These are phyloP conservation scores for Dendrolimus punctatus DNA, from an alignment of 1,140 invertebrate genomes.

Conservation along the genomic window DNA sequence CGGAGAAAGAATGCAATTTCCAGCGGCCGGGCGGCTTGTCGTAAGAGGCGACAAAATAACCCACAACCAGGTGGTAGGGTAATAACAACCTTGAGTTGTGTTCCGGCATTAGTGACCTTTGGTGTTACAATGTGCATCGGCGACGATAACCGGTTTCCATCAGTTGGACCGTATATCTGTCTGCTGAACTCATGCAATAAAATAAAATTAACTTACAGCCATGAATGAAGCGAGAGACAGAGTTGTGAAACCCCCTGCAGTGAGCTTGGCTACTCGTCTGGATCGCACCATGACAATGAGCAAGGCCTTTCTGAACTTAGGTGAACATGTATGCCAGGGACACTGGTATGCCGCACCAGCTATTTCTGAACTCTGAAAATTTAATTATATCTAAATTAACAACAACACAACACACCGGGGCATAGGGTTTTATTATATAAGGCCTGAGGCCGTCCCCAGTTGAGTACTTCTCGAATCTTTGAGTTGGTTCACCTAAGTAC, in stretches of 20 bases:
- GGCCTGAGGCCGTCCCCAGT: background rate
- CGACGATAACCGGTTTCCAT: too few species aligned
- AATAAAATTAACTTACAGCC: conserved; percentile 31
- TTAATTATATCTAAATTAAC: background rate
- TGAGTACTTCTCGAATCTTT: too few species aligned
- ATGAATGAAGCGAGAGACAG: conserved; percentile 66
- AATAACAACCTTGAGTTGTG: too few species aligned
- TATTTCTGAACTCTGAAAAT: conserved; percentile 44
- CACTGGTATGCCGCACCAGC: conserved; percentile 49
- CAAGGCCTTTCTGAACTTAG: conserved; percentile 45
- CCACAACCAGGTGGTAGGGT: too few species aligned
- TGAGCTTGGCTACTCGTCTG: conserved; percentile 53
- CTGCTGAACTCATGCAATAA: background rate
- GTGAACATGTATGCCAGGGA: conserved; percentile 60
- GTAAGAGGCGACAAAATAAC: too few species aligned
- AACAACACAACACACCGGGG: background rate
- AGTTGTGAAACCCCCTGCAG: conserved; percentile 63
- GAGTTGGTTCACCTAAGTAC: too few species aligned
- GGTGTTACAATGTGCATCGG: too few species aligned
- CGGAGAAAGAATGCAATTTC: too few species aligned
- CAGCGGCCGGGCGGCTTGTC: too few species aligned
- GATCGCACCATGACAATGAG: conserved; percentile 61
- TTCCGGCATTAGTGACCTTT: too few species aligned
- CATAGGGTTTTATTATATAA: background rate
- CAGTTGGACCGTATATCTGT: too few species aligned